Percentiles rank a stretch among this genome's conserved stretches.
phyloP scores from a whole-genome alignment of 2,797 vertebrate genomes.

The Mallotus villosus region DNA sequence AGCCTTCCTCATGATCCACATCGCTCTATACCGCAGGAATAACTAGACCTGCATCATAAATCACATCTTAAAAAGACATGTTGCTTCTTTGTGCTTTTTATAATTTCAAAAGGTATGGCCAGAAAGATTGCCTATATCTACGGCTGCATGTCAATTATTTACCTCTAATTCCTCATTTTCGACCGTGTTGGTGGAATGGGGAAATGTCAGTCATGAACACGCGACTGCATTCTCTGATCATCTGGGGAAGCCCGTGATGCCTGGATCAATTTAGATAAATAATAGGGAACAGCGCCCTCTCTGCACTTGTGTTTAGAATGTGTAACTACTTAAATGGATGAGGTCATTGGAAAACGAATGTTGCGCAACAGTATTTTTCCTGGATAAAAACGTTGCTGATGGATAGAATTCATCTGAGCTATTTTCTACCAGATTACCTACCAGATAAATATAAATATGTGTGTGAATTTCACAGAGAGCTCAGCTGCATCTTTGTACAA shows the following conservation, averaged over 20 bases:
- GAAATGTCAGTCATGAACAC: background rate
- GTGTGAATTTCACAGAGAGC: background rate
- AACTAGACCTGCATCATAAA: no score
- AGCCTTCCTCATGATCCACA: no score
- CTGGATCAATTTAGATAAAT: background rate
- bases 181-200: background rate
- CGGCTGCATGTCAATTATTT: background rate
- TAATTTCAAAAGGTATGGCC: no score
- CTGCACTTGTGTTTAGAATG: background rate
- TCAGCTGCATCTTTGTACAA: no score
- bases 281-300: constrained; percentile 58
- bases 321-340: constrained; percentile 30
- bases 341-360: constrained; percentile 2
- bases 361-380: constrained; percentile 1
- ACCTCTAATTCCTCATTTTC: background rate
- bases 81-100: no score
- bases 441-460: background rate
- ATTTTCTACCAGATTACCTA: background rate
- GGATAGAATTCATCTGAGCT: background rate
- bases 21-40: no score
- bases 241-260: background rate
- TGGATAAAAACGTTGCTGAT: background rate
- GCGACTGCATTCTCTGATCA: background rate
- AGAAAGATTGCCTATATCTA: background rate
- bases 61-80: no score